phyloP scores from a whole-genome alignment of 2,888 invertebrate species.

The Idaea aversata region DNA sequence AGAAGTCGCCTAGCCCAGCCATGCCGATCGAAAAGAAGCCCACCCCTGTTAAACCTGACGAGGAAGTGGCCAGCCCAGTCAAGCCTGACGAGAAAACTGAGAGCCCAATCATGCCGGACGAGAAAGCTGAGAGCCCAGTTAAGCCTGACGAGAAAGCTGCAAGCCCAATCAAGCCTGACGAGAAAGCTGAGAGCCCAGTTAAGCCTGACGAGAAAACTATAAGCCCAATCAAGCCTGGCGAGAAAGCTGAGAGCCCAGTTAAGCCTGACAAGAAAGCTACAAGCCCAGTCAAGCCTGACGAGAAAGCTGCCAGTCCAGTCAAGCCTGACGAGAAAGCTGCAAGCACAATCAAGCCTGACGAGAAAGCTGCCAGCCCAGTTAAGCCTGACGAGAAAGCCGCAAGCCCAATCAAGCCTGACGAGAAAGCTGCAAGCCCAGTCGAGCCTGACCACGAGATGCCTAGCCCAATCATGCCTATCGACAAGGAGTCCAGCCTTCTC shows the following conservation, averaged over 20 bases:
- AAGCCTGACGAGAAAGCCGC: slow-evolving; percentile 18
- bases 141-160: slow-evolving; percentile 11
- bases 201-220: slow-evolving; percentile 7
- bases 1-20: slow-evolving; percentile 7
- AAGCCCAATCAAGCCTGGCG: slow-evolving; percentile 12
- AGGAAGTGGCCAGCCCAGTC: slow-evolving; percentile 5
- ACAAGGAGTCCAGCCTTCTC: slow-evolving; percentile 17
- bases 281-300: slow-evolving; percentile 4
- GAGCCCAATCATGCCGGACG: not conserved
- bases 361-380: slow-evolving; percentile 13
- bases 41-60: slow-evolving; percentile 7
- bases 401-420: slow-evolving; percentile 13
- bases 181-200: not conserved
- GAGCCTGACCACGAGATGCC: slow-evolving; percentile 8
- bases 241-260: slow-evolving; percentile 13
- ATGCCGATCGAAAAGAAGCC: not conserved
- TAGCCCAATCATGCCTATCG: slow-evolving; percentile 13
- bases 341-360: slow-evolving; percentile 9
- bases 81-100: not conserved
- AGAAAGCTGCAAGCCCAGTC: slow-evolving; percentile 8
- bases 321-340: slow-evolving; percentile 11
- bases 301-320: slow-evolving; percentile 6
- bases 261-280: slow-evolving; percentile 7
- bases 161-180: slow-evolving; percentile 8
- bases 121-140: slow-evolving; percentile 17